Evolutionary conservation across 1,140 invertebrate species (phyloP).

Genomic region (Adelges cooleyi): DNA sequence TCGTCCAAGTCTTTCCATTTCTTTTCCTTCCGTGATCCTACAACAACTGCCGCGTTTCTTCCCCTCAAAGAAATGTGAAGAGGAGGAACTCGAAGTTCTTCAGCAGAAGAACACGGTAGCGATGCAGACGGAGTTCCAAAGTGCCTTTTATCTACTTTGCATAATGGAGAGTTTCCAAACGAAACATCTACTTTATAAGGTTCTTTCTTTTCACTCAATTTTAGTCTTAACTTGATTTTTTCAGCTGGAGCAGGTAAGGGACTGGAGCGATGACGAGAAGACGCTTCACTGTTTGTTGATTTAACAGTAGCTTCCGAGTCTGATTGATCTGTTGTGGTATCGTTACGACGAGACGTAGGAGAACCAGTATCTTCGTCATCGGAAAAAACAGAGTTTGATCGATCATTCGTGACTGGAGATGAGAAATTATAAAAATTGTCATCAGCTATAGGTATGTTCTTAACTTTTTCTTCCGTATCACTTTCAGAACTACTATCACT

Average conservation of each 20-base stretch:
- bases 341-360: slow-evolving; percentile 38
- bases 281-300: slow-evolving; percentile 43
- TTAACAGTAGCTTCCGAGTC: slow-evolving; percentile 50
- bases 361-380: slow-evolving; percentile 37
- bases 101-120: slow-evolving; percentile 1
- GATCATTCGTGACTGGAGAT: slow-evolving; percentile 42
- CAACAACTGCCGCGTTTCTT: slow-evolving; percentile 75
- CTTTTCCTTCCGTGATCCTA: slow-evolving; percentile 62
- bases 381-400: slow-evolving; percentile 48
- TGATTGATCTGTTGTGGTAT: slow-evolving; percentile 48
- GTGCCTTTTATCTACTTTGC: slow-evolving; percentile 40
- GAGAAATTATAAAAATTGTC: slow-evolving; percentile 44
- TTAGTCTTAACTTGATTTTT: slow-evolving; percentile 70
- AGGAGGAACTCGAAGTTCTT: slow-evolving; percentile 72
- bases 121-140: slow-evolving; percentile 10
- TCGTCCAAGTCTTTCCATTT: slow-evolving; percentile 38
- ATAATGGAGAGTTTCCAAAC: slow-evolving; percentile 39
- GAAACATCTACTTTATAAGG: slow-evolving; percentile 72
- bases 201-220: slow-evolving; percentile 63
- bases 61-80: slow-evolving; percentile 78
- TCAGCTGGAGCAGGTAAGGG: slow-evolving; percentile 41
- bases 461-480: slow-evolving; percentile 38
- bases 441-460: slow-evolving; percentile 34
- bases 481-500: slow-evolving; percentile 47
- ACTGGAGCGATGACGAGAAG: slow-evolving; percentile 30